Evolutionary conservation across 2,888 invertebrate species (phyloP), one percentile per base, ranked within the genome.

Genomic region (Mellilla xanthometata): DNA sequence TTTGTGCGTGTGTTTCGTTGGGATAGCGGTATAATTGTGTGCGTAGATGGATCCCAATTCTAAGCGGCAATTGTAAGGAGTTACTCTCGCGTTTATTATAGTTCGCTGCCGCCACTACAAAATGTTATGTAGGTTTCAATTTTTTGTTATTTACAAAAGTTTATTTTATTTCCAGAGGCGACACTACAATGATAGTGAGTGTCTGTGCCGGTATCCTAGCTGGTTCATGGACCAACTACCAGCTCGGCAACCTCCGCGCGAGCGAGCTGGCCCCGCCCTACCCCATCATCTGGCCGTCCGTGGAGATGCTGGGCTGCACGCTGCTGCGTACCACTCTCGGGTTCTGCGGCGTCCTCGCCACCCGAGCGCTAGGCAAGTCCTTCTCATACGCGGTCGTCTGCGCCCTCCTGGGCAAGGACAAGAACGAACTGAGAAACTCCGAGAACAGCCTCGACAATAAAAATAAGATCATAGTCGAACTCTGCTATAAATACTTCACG

Each of bases 141-240:
- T n/a, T n/a, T n/a, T n/a, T n/a, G n/a, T n/a, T n/a, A n/a, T n/a
- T n/a, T n/a, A n/a, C n/a, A n/a, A n/a, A n/a, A n/a, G n/a, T n/a
- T n/a, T n/a, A n/a, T n/a, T n/a, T n/a, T n/a, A n/a, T n/a, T n/a
- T n/a, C n/a, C 82, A 95, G 97, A 69, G 96, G 97, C 12, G 97
- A 98, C 80, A 97, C 97, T 0, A 93, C 96, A 1, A 94, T 96
- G 91, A 94, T 97, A 57, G 91, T 97, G 55, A 95, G 95, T 40
- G 95, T 95, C 3, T 94, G 94, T 56, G 92, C 93, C 1, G 97
- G 97, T 35, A 91, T 96, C 50, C 91, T 94, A 33, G 77, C 93
- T 2, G 97, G 96, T 11, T 93, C 95, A 3, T 97, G 97, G 97
- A 82, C 95, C 27, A 96, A 96, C 84, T 96, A 93, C 76, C 95